Conservation (phyloP, 2,888 invertebrate species). For the Lycophotia porphyrea region DNA sequence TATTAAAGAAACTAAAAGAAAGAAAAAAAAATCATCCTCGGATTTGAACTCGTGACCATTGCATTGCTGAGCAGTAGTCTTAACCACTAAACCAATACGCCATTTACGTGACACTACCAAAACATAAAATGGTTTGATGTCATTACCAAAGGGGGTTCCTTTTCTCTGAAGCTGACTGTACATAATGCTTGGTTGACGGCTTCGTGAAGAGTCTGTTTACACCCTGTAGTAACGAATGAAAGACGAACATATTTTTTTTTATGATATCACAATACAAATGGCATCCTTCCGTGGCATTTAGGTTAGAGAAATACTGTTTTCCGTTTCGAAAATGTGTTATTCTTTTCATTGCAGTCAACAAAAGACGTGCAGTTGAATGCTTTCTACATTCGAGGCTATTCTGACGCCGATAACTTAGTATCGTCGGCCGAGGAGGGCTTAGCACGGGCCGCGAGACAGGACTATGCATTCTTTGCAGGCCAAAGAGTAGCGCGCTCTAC, state of each 20-base stretch:
- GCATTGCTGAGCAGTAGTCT: no score
- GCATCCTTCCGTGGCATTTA: neutral
- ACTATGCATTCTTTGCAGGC: conserved; percentile 92
- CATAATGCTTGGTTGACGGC: no score
- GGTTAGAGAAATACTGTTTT: neutral
- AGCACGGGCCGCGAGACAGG: conserved; percentile 88
- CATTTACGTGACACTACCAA: no score
- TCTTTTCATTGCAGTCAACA: conserved; percentile 81
- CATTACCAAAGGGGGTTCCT: no score
- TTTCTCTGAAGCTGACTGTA: no score
- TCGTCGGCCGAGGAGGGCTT: conserved; percentile 89
- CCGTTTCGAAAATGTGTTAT: neutral
- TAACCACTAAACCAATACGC: no score
- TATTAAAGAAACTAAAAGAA: no score
- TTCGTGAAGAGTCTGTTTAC: no score
- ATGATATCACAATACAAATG: neutral
- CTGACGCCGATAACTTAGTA: conserved; percentile 87
- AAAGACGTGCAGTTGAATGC: conserved; percentile 89
- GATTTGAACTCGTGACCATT: no score
- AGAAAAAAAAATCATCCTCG: no score
- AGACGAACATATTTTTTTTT: neutral
- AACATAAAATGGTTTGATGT: no score
- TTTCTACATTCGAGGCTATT: conserved; percentile 89
- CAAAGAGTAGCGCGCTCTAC: conserved; percentile 90
- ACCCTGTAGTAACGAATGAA: neutral